Percentiles rank a stretch among this genome's conserved stretches.
Conservation (phyloP, 2,113 vertebrate species). For the Myodes glareolus region DNA sequence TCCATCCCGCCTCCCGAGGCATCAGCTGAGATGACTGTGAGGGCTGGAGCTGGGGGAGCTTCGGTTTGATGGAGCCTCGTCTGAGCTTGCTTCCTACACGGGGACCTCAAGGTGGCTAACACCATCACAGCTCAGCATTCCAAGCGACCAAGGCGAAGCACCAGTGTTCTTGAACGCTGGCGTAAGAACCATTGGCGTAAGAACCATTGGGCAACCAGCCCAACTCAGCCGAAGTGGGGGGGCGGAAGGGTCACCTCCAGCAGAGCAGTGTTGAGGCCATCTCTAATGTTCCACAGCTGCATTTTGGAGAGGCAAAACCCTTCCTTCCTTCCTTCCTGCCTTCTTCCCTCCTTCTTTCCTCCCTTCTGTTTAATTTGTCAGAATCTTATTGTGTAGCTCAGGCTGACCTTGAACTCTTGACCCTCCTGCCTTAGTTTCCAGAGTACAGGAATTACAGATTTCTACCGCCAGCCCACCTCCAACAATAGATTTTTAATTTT, state of each 20-base stretch:
- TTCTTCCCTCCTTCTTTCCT: not conserved
- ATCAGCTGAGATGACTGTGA: not conserved
- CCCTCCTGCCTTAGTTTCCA: not conserved
- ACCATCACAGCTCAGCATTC: not conserved
- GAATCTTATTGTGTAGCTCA: not conserved
- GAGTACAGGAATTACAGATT: not conserved
- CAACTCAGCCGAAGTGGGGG: not conserved
- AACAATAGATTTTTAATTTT: not conserved
- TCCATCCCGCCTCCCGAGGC: not conserved
- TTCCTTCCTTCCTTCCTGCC: not conserved
- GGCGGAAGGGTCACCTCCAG: not conserved
- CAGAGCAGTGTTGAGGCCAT: not conserved
- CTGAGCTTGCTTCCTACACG: constrained; percentile 24
- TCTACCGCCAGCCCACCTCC: not conserved
- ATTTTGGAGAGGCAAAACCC: not conserved
- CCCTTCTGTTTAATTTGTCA: not conserved
- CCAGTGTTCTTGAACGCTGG: not conserved
- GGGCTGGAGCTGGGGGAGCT: not conserved
- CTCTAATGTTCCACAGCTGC: not conserved
- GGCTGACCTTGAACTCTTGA: not conserved
- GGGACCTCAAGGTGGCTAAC: not conserved
- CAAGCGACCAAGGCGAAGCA: not conserved
- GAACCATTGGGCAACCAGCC: not conserved
- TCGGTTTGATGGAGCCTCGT: not conserved
- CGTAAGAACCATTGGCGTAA: not conserved